Percentiles rank a stretch among this genome's conserved stretches.
These are phyloP conservation scores for Drosophila nikananu DNA, from an alignment of 1,140 invertebrate genomes.

Conservation along the genomic window DNA sequence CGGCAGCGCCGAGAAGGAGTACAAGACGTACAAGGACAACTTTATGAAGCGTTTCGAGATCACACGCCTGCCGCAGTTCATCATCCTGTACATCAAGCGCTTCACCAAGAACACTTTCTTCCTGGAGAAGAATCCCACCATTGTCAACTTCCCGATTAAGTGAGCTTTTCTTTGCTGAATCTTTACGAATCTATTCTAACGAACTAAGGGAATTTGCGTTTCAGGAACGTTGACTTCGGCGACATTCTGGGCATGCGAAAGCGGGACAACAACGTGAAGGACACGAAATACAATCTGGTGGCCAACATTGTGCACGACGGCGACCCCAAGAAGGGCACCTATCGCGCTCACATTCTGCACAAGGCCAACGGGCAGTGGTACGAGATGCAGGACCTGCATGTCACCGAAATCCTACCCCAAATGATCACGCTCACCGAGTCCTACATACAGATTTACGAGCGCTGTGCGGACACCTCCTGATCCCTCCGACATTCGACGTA, in stretches of 20 bases:
- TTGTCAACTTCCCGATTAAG: conserved; percentile 99
- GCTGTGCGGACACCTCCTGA: conserved; percentile 55
- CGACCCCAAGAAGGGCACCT: conserved; percentile 96
- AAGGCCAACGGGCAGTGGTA: conserved; percentile 95
- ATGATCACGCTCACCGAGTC: conserved; percentile 99
- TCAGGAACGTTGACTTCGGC: conserved; percentile 98
- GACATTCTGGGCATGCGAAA: conserved; percentile 96
- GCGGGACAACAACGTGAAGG: conserved; percentile 90
- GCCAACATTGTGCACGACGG: conserved; percentile 99
- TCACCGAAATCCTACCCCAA: conserved; percentile 98
- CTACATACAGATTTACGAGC: conserved; percentile 96
- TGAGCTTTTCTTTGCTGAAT: conserved; percentile 87
- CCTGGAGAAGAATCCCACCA: conserved; percentile 99
- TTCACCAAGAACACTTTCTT: conserved; percentile 99
- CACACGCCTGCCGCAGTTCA: conserved; percentile 96
- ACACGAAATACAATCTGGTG: conserved; percentile 96
- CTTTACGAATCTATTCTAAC: too few relatives aligned
- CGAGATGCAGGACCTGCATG: conserved; percentile 99
- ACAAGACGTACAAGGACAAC: conserved; percentile 99
- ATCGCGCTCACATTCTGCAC: conserved; percentile 98
- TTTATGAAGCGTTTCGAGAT: conserved; percentile 99
- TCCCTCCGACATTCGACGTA: neutral
- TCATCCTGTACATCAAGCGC: conserved; percentile 98
- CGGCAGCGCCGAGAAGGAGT: conserved; percentile 97
- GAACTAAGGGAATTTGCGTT: conserved; percentile 40